Evolutionary conservation across 2,888 invertebrate genomes (phyloP).

Genomic region (Nemapogon koenigi): DNA sequence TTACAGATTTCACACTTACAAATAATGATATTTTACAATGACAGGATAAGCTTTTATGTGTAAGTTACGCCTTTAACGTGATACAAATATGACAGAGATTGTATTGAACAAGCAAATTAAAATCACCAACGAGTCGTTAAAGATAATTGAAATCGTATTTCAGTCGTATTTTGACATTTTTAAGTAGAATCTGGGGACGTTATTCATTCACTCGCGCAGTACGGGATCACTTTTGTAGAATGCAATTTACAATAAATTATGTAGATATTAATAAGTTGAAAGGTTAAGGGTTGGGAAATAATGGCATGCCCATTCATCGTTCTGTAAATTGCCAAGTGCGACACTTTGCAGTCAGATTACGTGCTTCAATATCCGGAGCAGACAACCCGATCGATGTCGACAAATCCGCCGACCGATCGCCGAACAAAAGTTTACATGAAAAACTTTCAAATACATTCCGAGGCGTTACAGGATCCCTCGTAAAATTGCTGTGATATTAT

Average conservation of each 20-base stretch:
- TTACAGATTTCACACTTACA: too few species aligned
- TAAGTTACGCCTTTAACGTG: too few species aligned
- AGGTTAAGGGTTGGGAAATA: slow-evolving; percentile 60
- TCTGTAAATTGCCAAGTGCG: slow-evolving; percentile 60
- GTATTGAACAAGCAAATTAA: too few species aligned
- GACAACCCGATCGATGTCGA: slow-evolving; percentile 20
- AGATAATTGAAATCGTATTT: slow-evolving; percentile 6
- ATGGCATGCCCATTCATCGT: slow-evolving; percentile 56
- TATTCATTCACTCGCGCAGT: slow-evolving; percentile 29
- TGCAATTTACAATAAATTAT: slow-evolving; percentile 66
- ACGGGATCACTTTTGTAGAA: slow-evolving; percentile 44
- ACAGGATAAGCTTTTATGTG: too few species aligned
- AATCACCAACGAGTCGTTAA: background rate
- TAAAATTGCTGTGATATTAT: background rate
- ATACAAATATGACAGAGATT: too few species aligned
- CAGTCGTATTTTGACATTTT: slow-evolving; percentile 5
- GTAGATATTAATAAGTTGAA: slow-evolving; percentile 61
- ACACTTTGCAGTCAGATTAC: slow-evolving; percentile 59
- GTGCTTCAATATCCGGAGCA: slow-evolving; percentile 61
- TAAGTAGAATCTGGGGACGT: slow-evolving; percentile 8
- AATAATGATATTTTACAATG: too few species aligned
- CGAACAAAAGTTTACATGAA: slow-evolving; percentile 24
- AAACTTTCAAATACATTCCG: slow-evolving; percentile 21
- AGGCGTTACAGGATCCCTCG: background rate
- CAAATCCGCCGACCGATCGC: slow-evolving; percentile 16